These are phyloP conservation scores for Stegodyphus mimosarum DNA, from an alignment of 1,140 invertebrate genomes.

Conservation along the genomic window DNA sequence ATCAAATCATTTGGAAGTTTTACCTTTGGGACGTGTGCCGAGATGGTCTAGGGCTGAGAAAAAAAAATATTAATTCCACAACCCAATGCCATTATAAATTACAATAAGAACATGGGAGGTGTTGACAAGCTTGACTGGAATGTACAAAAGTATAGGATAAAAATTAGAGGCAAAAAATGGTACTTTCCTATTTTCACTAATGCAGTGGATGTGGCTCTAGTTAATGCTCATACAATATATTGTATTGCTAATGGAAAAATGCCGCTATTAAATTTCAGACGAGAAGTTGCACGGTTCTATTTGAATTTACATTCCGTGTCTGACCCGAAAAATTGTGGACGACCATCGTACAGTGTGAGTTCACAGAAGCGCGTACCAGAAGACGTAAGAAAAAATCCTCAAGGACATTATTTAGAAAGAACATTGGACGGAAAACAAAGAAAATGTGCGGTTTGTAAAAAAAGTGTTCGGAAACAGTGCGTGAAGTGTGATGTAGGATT, in stretches of 20 bases:
- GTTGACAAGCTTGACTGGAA: constrained; percentile 39
- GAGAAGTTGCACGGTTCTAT: constrained; percentile 31
- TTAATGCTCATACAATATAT: constrained; percentile 40
- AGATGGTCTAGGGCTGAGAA: constrained; percentile 38
- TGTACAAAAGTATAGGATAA: constrained; percentile 38
- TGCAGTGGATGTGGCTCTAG: constrained; percentile 36
- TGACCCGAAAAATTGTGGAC: constrained; percentile 31
- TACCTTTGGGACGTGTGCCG: constrained; percentile 37
- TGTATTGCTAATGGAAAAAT: background rate
- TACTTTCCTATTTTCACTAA: constrained; percentile 40
- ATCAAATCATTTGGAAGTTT: constrained; percentile 37
- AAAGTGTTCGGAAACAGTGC: constrained; percentile 37
- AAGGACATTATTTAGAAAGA: constrained; percentile 40
- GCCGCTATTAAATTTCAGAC: constrained; percentile 31
- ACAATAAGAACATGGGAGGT: constrained; percentile 33
- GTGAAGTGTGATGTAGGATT: constrained; percentile 39
- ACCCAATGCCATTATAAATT: constrained; percentile 38
- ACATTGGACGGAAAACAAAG: constrained; percentile 37
- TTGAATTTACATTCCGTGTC: constrained; percentile 31
- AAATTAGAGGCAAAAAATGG: constrained; percentile 40
- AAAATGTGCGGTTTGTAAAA: constrained; percentile 36
- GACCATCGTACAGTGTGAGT: constrained; percentile 34
- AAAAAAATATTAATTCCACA: constrained; percentile 36
- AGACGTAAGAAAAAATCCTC: constrained; percentile 39
- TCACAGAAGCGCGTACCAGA: constrained; percentile 34